phyloP scores from a whole-genome alignment of 2,797 vertebrate genomes.

The Falco rusticolus region DNA sequence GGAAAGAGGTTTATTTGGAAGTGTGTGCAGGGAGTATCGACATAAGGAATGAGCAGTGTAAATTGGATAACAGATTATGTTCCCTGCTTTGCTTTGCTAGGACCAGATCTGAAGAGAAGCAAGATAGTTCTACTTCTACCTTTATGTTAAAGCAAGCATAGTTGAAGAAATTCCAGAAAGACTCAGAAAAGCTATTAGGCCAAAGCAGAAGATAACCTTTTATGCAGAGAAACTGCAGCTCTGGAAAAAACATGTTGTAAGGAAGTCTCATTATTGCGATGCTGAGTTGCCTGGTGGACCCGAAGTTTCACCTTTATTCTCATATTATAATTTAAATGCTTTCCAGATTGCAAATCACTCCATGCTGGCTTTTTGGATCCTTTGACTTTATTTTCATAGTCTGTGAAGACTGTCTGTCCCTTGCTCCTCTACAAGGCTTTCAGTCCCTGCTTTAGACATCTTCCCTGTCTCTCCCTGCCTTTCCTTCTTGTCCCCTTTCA shows the following conservation, averaged over 20 bases:
- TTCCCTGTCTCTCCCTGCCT: background rate
- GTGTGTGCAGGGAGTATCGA: fast-evolving
- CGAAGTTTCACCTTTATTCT: background rate
- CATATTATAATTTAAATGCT: background rate
- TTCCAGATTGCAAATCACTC: background rate
- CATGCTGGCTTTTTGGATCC: background rate
- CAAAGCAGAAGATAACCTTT: background rate
- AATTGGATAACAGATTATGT: background rate
- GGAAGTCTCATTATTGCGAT: fast-evolving
- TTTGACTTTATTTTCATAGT: background rate
- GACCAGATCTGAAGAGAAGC: background rate
- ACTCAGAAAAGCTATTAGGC: background rate
- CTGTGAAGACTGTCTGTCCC: background rate
- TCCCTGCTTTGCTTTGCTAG: background rate
- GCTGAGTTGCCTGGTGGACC: background rate
- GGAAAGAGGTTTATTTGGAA: background rate
- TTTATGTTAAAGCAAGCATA: background rate
- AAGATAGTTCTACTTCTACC: background rate
- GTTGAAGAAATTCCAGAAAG: background rate
- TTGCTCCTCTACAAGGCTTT: background rate
- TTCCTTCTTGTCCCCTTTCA: background rate
- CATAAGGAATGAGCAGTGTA: background rate
- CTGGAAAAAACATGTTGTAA: background rate
- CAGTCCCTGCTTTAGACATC: background rate
- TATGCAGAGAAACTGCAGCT: background rate